A percentile compares a stretch with the other conserved stretches of the same genome.
Evolutionary conservation across 2,888 invertebrate genomes (phyloP).

Genomic region (Hemistola chrysoprasaria): DNA sequence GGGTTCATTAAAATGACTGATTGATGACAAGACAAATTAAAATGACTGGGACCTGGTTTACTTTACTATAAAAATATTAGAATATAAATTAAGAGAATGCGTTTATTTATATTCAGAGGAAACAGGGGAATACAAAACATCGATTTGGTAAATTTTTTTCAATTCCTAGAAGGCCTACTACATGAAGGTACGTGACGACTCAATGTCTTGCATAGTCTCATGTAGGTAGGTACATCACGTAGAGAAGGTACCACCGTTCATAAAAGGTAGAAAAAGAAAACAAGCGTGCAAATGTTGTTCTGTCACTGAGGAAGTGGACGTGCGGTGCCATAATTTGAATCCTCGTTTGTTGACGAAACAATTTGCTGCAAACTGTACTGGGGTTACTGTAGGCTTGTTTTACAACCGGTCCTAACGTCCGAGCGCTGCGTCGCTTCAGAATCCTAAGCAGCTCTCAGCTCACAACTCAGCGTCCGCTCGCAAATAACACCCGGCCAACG

Average conservation of each 20-base stretch:
- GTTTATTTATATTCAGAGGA: no score
- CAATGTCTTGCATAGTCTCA: slow-evolving; percentile 3
- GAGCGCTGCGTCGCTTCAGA: slow-evolving; percentile 9
- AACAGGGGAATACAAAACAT: no score
- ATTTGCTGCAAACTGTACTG: slow-evolving; percentile 6
- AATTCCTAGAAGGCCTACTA: no score
- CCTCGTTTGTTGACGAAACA: slow-evolving; percentile 19
- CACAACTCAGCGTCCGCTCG: slow-evolving; percentile 8
- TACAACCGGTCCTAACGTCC: slow-evolving; percentile 23
- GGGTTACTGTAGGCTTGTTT: slow-evolving; percentile 1
- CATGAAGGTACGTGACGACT: slow-evolving; percentile 9
- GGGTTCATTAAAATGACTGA: no score
- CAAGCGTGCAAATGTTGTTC: slow-evolving; percentile 24
- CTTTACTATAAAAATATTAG: no score
- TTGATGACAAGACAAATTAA: no score
- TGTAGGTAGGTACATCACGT: slow-evolving; percentile 15
- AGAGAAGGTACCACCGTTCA: slow-evolving; percentile 10
- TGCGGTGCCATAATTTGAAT: slow-evolving; percentile 19
- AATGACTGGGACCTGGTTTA: no score
- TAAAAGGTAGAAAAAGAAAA: slow-evolving; percentile 23
- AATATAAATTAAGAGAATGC: no score
- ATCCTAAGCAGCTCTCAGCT: slow-evolving; percentile 1
- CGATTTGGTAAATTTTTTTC: no score
- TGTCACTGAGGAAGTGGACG: slow-evolving; percentile 28
- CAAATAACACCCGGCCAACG: slow-evolving; percentile 7